Base-by-base conservation (phyloP, 2,888 invertebrate genomes). In the Eupithecia insigniata region DNA sequence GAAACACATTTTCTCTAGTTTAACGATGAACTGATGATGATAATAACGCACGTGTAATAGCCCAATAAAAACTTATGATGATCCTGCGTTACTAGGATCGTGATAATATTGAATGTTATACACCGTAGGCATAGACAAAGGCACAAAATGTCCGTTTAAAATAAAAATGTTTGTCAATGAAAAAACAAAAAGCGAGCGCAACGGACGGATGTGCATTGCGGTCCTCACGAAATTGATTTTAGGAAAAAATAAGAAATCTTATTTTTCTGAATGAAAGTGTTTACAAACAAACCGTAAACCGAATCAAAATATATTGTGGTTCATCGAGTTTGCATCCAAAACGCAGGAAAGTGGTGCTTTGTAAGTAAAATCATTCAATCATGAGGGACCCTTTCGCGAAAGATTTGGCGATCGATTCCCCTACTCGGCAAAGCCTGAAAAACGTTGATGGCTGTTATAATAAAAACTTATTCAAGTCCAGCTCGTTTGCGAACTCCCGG, bases 401-500 rank as follows among this genome's bases (percentile, higher is more conserved):
- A 75, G 92, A 93, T 82, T 89, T 87, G 46, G 85, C 83, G 86
- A 91, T 90, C 78, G 93, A 94, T 90, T 94, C 93, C 66, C 93
- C 93, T 76, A 82, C 91, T 67, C 87, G 87, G 69, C 91, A 92
- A 72, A 92, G 91, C 80, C 83, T 92, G 67, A 89, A 85, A 81
- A 92, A 92, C 79, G 87, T 90, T 7, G 93, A 94, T 76, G 91
- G 93, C 70, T 94, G 93, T 82, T 93, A 90, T 78, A 92, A 90
- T 80, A 92, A 87, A 80, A 92, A 87, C 80, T 78, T 94, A 80
- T 87, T 91, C 89, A 89, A 94, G 89, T 83, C 92, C 28, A 90
- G 87, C 79, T 90, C 93, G 12, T 92, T 96, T 58, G 95, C 95
- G 46, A 96, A 95, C 83, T 96, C 96, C 12, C 94, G 96, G 76